Base-by-base conservation (phyloP, 2,888 invertebrate species). In the Willowsia nigromaculata region DNA sequence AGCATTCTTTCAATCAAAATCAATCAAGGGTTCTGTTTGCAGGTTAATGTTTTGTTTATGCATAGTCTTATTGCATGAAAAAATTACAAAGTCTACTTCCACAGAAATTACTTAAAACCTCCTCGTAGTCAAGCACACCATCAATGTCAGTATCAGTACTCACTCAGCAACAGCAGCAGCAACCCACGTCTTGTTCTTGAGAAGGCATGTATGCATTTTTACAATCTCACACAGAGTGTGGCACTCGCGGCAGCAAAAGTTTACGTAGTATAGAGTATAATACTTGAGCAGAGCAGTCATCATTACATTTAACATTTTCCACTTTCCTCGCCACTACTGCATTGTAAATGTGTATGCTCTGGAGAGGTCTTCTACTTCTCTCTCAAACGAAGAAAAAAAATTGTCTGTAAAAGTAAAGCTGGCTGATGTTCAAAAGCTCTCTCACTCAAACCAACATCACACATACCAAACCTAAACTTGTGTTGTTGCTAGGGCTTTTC, bases 401-500 rank as follows among this genome's bases (percentile, higher is more conserved):
- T 62, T 40, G 37, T 62, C 81, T 74, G 22, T 43, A 40, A 59
- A 62, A 81, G 43, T 62, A 81, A 43, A 62, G 59, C 81, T 81
- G 81, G 81, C 81, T 81, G 62, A 13, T 40, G 40, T 59, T 43
- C 81, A 81, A 81, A 81, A 56, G 11, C 37, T 6, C 62, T 62
- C 62, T 62, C 81, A 53, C 68, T 80, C 59, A 33, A 86, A 86
- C 83, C 86, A 86, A 83, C 82, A 68, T 37, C 27, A 25, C 40
- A 27, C 27, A 74, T 30, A 40, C 22, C 65, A 40, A n/a, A 47
- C 22, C 22, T 30, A 25, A 30, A 53, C 25, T 47, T 82, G 47
- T 76, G 82, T 74, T 88, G 88, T 88, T 88, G 88, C 88, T 83
- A 90, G 86, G 86, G 83, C 18, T 84, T 88, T 84, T 82, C n/a